Conservation (phyloP, 2,797 vertebrate genomes). For the Margarornis squamiger region DNA sequence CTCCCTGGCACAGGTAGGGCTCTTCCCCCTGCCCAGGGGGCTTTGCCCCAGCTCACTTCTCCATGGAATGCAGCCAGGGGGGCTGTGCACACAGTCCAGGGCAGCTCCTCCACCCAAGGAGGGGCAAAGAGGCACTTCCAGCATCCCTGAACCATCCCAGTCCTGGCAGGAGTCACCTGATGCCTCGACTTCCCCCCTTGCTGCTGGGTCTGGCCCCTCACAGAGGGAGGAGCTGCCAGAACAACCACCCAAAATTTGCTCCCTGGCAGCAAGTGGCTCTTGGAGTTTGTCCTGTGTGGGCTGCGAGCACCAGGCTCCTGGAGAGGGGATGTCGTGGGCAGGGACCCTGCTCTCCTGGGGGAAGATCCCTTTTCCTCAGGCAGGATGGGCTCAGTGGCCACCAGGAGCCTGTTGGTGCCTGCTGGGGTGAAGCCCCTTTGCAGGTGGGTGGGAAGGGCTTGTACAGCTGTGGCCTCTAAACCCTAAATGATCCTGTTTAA, state of each 20-base stretch:
- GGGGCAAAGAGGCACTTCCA: not conserved
- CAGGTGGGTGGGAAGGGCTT: not conserved
- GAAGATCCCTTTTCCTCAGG: not conserved
- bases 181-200: not conserved
- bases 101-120: not conserved
- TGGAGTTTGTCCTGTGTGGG: rapidly evolving
- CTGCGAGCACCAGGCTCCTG: rapidly evolving
- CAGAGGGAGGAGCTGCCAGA: not conserved
- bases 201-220: not conserved
- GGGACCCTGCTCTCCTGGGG: rapidly evolving
- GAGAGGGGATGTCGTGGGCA: rapidly evolving
- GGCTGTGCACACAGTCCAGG: not conserved
- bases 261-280: not conserved
- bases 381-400: no score
- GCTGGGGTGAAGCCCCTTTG: not conserved
- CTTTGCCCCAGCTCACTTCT: not conserved
- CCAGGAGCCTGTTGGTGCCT: no score
- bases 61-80: not conserved
- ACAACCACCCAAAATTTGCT: not conserved
- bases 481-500: not conserved
- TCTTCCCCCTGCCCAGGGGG: not conserved
- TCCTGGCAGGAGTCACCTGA: not conserved
- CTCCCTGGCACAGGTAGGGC: rapidly evolving
- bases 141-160: not conserved
- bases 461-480: not conserved